These are phyloP conservation scores for Enteromius fasciolatus DNA, from an alignment of 2,797 vertebrate genomes.

Conservation along the genomic window DNA sequence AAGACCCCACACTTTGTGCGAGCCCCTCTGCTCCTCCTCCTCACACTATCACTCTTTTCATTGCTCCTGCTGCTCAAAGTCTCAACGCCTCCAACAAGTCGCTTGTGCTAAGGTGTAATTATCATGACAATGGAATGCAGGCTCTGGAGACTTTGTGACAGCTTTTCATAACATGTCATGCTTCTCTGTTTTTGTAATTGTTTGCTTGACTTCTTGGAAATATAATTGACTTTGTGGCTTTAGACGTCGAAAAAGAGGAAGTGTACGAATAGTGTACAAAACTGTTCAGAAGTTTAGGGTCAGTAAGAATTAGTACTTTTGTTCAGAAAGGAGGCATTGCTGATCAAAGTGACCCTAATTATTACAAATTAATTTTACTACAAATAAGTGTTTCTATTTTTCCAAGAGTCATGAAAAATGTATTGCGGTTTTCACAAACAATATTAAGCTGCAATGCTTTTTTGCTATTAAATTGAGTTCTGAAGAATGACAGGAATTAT, in stretches of 20 bases:
- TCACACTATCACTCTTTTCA: constrained; percentile 41
- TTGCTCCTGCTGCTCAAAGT: constrained; percentile 44
- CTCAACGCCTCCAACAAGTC: constrained; percentile 50
- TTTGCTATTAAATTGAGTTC: background rate
- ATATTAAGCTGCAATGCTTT: background rate
- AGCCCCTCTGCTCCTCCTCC: constrained; percentile 41
- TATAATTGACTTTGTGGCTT: constrained; percentile 1
- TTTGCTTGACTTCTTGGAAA: constrained; percentile 22
- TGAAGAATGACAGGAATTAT: background rate
- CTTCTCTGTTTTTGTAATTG: constrained; percentile 44
- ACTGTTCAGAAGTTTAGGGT: background rate
- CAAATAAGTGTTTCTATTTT: background rate
- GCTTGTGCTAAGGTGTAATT: constrained; percentile 66
- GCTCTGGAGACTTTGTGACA: constrained; percentile 42
- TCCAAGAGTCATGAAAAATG: background rate
- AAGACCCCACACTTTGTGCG: constrained; percentile 42
- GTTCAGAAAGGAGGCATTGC: background rate
- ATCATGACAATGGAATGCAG: constrained; percentile 67
- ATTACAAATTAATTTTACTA: background rate
- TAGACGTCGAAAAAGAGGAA: background rate
- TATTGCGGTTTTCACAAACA: background rate
- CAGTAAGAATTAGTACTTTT: background rate
- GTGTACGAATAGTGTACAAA: background rate
- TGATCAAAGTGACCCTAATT: background rate
- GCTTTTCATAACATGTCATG: constrained; percentile 59